Percentiles rank a stretch among this genome's conserved stretches.
These are phyloP conservation scores for Hoplias malabaricus DNA, from an alignment of 2,113 vertebrate genomes.

Conservation along the genomic window DNA sequence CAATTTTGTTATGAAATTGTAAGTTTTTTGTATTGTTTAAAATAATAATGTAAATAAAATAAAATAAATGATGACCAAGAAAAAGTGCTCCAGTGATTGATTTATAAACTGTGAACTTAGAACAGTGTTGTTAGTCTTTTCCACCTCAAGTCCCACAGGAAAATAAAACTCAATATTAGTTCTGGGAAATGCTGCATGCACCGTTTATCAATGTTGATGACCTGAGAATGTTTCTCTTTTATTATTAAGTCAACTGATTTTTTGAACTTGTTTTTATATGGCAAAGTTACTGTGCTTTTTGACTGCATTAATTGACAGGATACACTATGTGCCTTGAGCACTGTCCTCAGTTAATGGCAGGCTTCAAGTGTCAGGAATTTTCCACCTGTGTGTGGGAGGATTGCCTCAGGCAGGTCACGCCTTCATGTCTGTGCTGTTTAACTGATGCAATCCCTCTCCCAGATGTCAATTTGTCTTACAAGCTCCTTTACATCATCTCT, in stretches of 20 bases:
- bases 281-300: too few species aligned
- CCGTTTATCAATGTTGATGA: too few species aligned
- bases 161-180: too few species aligned
- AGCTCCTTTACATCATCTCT: constrained; percentile 5
- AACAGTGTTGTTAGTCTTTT: too few species aligned
- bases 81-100: too few species aligned
- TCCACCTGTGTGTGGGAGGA: constrained; percentile 44
- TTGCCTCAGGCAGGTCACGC: constrained; percentile 19
- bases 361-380: constrained; percentile 19
- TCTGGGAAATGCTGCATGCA: too few species aligned
- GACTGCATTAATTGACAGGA: neutral
- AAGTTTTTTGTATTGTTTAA: neutral
- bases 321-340: neutral
- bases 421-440: constrained; percentile 33
- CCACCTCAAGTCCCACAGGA: too few species aligned
- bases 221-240: too few species aligned
- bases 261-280: too few species aligned
- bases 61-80: too few species aligned
- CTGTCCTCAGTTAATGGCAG: neutral
- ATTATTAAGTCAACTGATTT: neutral
- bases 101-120: too few species aligned
- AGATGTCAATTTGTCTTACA: constrained; percentile 58
- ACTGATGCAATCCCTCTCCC: constrained; percentile 66
- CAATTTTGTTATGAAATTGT: neutral
- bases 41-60: neutral